These are phyloP conservation scores for Andrena camellia DNA, from an alignment of 2,888 invertebrate species.

Conservation along the genomic window DNA sequence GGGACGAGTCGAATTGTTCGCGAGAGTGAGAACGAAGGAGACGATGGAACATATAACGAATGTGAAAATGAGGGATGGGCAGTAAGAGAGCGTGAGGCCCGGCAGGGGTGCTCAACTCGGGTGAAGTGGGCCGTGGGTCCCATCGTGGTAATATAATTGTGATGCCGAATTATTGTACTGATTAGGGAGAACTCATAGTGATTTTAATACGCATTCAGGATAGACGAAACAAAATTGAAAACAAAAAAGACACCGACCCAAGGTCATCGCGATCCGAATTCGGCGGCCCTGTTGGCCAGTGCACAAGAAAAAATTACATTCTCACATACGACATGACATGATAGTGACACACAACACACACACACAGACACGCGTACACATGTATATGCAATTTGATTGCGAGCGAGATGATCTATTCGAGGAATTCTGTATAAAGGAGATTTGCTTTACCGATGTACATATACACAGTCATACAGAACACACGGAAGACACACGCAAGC, in stretches of 20 bases:
- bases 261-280: slow-evolving; percentile 66
- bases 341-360: slow-evolving; percentile 9
- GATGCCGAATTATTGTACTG: slow-evolving; percentile 69
- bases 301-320: slow-evolving; percentile 56
- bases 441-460: slow-evolving; percentile 58
- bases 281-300: slow-evolving; percentile 64
- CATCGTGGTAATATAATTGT: slow-evolving; percentile 64
- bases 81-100: slow-evolving; percentile 61
- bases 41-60: slow-evolving; percentile 15
- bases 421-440: slow-evolving; percentile 68
- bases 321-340: slow-evolving; percentile 15
- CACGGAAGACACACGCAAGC: slow-evolving; percentile 25
- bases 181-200: slow-evolving; percentile 59
- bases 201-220: slow-evolving; percentile 57
- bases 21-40: slow-evolving; percentile 15
- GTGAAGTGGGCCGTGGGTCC: slow-evolving; percentile 54
- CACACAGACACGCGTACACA: slow-evolving; percentile 30
- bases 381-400: slow-evolving; percentile 57
- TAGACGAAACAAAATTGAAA: slow-evolving; percentile 42
- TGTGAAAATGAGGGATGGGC: slow-evolving; percentile 34
- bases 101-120: slow-evolving; percentile 68
- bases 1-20: slow-evolving; percentile 13
- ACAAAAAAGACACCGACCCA: slow-evolving; percentile 59
- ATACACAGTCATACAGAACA: slow-evolving; percentile 48
- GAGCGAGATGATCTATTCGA: slow-evolving; percentile 62